Evolutionary conservation across 2,888 invertebrate species (phyloP), one percentile per base, ranked within the genome.

Genomic region (Eristalis pertinax): DNA sequence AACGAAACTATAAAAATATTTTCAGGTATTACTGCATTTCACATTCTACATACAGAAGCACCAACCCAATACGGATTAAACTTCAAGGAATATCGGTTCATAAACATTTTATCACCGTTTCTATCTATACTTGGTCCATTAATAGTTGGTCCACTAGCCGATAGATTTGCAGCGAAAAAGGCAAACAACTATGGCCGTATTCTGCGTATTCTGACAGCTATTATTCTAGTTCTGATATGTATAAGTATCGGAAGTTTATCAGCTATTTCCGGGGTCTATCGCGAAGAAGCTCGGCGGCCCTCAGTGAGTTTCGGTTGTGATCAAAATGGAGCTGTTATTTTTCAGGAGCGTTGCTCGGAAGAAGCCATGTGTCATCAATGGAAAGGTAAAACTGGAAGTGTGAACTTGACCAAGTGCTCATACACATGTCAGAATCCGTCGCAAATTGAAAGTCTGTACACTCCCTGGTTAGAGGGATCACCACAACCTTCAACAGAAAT

Each of bases 21-120:
- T 10, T 15, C 93, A 98, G 98, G 96, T 89, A 94, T 98, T 90
- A 97, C 97, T 89, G 96, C 96, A 90, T 94, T 98, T 88, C 95
- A 96, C 90, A 96, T 98, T 8, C 96, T 97, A 93, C 95, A 98
- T 87, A 95, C 97, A 22, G 94, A 96, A 81, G 97, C 90, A 86
- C 93, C 93, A 0, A 32, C 89, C 24, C 83, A 90, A 41, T 87
- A 93, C 74, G 98, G 97, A 1, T 92, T 98, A 89, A 95, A 96
- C 73, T 93, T 95, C 87, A 95, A 95, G 73, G 97, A 98, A 92
- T 95, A 96, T 41, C 95, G 96, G 24, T 94, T 96, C 78, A 95
- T 98, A 90, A 97, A 96, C 76, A 95, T 96, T 62, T 94, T 97
- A 74, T 96, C 97, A 29, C 97, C 98, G 5, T 95, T 96, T 89